A percentile compares a stretch with the other conserved stretches of the same genome.
These are phyloP conservation scores for Falco columbarius DNA, from an alignment of 2,797 vertebrate species.

Conservation along the genomic window DNA sequence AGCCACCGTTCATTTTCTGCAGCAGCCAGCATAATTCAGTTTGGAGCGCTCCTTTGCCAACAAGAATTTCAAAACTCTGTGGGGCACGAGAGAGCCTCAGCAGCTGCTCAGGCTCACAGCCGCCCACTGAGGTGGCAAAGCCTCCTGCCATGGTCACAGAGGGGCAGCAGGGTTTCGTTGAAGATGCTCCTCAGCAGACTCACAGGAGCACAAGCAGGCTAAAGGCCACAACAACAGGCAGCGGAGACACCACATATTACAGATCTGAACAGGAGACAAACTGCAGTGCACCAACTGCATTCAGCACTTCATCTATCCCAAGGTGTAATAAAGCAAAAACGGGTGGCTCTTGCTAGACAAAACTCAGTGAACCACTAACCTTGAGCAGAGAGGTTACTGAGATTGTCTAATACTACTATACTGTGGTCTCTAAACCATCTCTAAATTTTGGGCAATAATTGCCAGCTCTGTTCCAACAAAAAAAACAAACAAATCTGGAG, in stretches of 20 bases:
- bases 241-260: neutral
- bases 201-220: neutral
- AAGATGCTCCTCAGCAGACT: neutral
- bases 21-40: conserved; percentile 50
- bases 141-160: neutral
- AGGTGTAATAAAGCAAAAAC: conserved; percentile 41
- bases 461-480: neutral
- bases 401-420: conserved; percentile 18
- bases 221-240: conserved; percentile 18
- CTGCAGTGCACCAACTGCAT: neutral
- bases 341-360: conserved; percentile 22
- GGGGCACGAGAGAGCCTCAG: neutral
- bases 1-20: conserved; percentile 21
- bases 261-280: neutral
- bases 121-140: neutral
- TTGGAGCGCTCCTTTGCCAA: neutral
- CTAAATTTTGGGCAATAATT: conserved; percentile 22
- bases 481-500: neutral
- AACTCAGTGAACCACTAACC: conserved; percentile 40
- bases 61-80: conserved; percentile 1
- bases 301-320: conserved; percentile 38
- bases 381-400: conserved; percentile 5
- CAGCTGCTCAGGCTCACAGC: neutral
- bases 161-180: neutral
- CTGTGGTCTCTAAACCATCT: neutral